Conservation (phyloP, 2,797 vertebrate species). For the Pangasius macronema region DNA sequence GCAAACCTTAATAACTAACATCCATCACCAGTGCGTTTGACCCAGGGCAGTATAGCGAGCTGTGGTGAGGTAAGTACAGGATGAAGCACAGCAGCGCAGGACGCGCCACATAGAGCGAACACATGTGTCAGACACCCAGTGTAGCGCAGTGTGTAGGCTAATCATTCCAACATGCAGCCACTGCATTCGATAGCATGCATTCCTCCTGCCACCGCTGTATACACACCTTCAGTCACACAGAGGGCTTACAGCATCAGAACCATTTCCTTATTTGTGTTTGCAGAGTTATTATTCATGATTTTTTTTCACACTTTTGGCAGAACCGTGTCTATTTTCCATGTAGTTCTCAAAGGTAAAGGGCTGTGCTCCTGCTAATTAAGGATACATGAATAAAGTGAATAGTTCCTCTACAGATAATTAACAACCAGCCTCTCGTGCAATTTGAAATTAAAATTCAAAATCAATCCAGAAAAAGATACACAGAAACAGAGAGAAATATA, state of each 20-base stretch:
- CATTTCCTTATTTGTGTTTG: background rate
- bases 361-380: background rate
- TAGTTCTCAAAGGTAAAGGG: background rate
- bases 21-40: conserved; percentile 39
- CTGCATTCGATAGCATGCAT: conserved; percentile 2
- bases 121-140: conserved; percentile 63
- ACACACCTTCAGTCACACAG: conserved; percentile 8
- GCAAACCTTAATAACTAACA: conserved; percentile 25
- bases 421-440: conserved; percentile 9
- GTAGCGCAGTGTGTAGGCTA: conserved; percentile 56
- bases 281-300: background rate
- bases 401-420: conserved; percentile 17
- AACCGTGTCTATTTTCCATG: background rate
- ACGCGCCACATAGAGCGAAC: conserved; percentile 63
- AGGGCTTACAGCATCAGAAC: background rate
- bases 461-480: background rate
- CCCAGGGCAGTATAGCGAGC: conserved; percentile 25
- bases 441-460: conserved; percentile 38
- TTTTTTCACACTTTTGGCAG: background rate
- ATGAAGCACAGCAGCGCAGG: conserved; percentile 46
- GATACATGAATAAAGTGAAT: background rate
- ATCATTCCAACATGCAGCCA: conserved; percentile 56
- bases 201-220: conserved; percentile 18
- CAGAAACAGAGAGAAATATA: background rate
- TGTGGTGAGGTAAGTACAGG: conserved; percentile 26